Percentiles rank a stretch among this genome's conserved stretches.
These are phyloP conservation scores for Stictonetta naevosa DNA, from an alignment of 2,113 vertebrate genomes.

Conservation along the genomic window DNA sequence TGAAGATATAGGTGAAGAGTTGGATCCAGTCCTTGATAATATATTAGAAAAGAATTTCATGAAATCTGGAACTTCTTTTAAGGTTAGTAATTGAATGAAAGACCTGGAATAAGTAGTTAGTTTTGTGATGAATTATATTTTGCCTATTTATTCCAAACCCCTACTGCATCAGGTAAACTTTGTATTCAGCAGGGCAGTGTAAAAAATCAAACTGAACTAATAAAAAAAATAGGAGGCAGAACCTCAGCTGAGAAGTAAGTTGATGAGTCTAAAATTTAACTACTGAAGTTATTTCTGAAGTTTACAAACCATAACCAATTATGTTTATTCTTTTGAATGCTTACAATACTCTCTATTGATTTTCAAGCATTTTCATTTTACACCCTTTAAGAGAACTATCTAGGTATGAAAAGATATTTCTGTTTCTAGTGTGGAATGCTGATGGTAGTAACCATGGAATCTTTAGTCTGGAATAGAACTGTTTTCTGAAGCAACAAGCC, in stretches of 20 bases:
- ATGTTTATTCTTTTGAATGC: neutral
- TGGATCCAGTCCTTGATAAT: slow-evolving; percentile 82
- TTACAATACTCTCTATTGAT: neutral
- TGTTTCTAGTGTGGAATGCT: neutral
- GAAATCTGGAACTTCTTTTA: slow-evolving; percentile 77
- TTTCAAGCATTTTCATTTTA: neutral
- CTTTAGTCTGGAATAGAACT: neutral
- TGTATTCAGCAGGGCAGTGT: neutral
- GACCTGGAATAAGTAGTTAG: neutral
- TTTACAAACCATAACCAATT: neutral
- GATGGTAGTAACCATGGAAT: neutral
- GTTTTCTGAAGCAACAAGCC: neutral
- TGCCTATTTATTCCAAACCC: neutral
- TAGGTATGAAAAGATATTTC: neutral
- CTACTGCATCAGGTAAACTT: neutral
- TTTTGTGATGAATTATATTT: neutral
- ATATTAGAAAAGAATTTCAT: slow-evolving; percentile 84
- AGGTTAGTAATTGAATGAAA: slow-evolving; percentile 66
- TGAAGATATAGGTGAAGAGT: slow-evolving; percentile 80
- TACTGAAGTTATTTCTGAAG: neutral
- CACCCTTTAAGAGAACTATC: neutral
- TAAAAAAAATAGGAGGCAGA: neutral
- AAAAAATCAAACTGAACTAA: neutral
- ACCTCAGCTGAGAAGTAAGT: neutral
- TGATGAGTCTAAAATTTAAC: neutral